A percentile compares a stretch with the other conserved stretches of the same genome.
phyloP scores from a whole-genome alignment of 1,140 invertebrate genomes.

The Aphidius ervi region DNA sequence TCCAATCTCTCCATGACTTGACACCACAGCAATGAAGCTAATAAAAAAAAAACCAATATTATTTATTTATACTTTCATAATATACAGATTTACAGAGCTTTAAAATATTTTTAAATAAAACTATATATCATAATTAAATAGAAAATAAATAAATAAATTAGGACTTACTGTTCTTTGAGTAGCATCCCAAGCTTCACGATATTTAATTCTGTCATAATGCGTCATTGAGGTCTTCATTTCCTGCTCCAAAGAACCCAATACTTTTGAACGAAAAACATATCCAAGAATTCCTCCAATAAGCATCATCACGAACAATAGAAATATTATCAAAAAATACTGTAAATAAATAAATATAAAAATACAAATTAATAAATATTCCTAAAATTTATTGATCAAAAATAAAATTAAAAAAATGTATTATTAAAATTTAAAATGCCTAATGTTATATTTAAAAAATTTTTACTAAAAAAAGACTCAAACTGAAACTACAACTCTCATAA shows the following conservation, averaged over 20 bases:
- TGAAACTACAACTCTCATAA: no score
- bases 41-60: constrained; percentile 31
- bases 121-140: neutral
- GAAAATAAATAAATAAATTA: neutral
- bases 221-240: constrained; percentile 75
- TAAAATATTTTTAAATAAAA: neutral
- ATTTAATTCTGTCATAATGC: constrained; percentile 64
- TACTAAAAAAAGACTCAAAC: no score
- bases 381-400: constrained; percentile 6
- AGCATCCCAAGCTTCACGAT: constrained; percentile 78
- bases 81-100: neutral
- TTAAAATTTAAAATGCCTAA: neutral
- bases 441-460: no score
- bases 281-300: constrained; percentile 83
- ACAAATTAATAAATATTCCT: constrained; percentile 1
- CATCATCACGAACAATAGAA: constrained; percentile 82
- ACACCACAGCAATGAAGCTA: constrained; percentile 82
- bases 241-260: constrained; percentile 66
- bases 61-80: neutral
- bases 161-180: constrained; percentile 62
- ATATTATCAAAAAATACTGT: constrained; percentile 83
- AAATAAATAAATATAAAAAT: constrained; percentile 33
- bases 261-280: constrained; percentile 81
- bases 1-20: constrained; percentile 69
- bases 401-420: neutral